phyloP scores from a whole-genome alignment of 2,113 vertebrate genomes.

The Eudyptes chrysolophus region DNA sequence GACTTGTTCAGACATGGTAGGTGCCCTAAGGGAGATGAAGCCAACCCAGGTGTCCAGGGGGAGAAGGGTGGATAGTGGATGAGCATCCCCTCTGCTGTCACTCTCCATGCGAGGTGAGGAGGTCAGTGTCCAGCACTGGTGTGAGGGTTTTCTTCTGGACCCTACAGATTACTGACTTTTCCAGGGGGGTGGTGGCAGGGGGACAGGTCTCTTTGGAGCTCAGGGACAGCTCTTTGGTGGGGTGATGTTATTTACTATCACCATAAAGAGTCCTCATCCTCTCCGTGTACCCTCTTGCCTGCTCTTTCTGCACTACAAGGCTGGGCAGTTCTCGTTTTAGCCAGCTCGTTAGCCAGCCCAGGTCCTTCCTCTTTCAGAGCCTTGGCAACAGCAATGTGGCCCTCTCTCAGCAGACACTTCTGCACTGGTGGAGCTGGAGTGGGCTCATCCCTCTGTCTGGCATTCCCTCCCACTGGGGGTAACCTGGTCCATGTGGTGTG shows the following conservation, averaged over 20 bases:
- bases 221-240: not conserved
- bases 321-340: not conserved
- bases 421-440: not conserved
- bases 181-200: not conserved
- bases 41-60: not conserved
- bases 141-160: not conserved
- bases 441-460: not conserved
- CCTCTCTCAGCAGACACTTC: not conserved
- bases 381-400: not conserved
- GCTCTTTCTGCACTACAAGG: not conserved
- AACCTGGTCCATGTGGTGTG: accelerated
- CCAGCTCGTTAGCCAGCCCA: not conserved
- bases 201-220: not conserved
- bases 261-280: not conserved
- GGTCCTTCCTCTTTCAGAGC: not conserved
- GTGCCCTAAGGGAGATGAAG: not conserved
- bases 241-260: not conserved
- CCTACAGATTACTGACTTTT: not conserved
- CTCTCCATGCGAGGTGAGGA: not conserved
- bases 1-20: not conserved
- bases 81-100: not conserved
- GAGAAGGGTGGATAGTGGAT: accelerated
- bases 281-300: not conserved
- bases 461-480: not conserved
- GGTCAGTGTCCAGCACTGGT: not conserved